These are phyloP conservation scores for Phorcus lineatus DNA, from an alignment of 2,888 invertebrate species.

Conservation along the genomic window DNA sequence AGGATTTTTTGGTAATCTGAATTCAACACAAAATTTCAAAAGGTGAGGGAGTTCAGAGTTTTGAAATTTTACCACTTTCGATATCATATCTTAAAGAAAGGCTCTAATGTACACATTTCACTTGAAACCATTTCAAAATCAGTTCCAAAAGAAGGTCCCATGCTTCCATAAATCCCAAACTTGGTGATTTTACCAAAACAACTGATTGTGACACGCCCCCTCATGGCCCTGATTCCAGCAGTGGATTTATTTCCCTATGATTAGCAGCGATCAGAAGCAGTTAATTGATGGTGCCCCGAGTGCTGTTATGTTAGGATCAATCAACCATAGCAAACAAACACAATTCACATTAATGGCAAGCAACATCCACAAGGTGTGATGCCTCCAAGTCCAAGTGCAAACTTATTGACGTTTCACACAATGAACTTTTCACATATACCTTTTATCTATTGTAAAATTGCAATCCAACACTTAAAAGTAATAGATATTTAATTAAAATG, in stretches of 20 bases:
- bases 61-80: too few species aligned
- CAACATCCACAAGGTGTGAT: neutral
- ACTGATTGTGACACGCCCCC: too few species aligned
- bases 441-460: too few species aligned
- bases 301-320: neutral
- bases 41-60: too few species aligned
- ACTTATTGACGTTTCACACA: slow-evolving; percentile 2
- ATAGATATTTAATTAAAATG: slow-evolving; percentile 3
- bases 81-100: too few species aligned
- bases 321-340: neutral
- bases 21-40: too few species aligned
- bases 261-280: slow-evolving; percentile 1
- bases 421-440: neutral
- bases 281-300: neutral
- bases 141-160: too few species aligned
- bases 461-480: neutral
- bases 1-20: too few species aligned
- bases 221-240: neutral
- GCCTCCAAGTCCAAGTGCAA: neutral
- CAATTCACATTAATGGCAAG: slow-evolving; percentile 10
- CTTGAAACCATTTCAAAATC: too few species aligned
- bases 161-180: too few species aligned
- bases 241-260: slow-evolving; percentile 3
- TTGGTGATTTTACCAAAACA: too few species aligned
- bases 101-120: too few species aligned